Evolutionary conservation across 2,797 vertebrate species (phyloP).

Genomic region (Selene dorsalis): DNA sequence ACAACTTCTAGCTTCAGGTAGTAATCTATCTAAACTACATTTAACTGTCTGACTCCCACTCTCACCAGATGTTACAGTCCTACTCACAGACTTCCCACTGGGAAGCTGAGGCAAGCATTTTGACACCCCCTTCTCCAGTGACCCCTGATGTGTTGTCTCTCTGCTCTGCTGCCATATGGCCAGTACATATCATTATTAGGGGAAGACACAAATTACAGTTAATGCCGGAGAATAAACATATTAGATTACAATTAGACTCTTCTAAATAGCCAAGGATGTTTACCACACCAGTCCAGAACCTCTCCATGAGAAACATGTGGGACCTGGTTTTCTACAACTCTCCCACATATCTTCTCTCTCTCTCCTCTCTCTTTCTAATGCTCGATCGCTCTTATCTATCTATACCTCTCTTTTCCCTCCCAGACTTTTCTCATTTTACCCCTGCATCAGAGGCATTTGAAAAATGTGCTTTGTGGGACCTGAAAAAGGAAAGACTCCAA

Average conservation of each 20-base stretch:
- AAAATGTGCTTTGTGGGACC: constrained; percentile 75
- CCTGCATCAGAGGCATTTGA: constrained; percentile 67
- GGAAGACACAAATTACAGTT: constrained; percentile 15
- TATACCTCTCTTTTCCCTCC: constrained; percentile 29
- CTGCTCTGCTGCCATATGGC: constrained; percentile 22
- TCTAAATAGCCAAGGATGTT: constrained; percentile 53
- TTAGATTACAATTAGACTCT: constrained; percentile 52
- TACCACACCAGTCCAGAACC: constrained; percentile 30
- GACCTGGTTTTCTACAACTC: constrained; percentile 12
- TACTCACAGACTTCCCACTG: not conserved
- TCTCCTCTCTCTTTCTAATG: not conserved
- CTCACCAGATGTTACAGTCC: constrained; percentile 30
- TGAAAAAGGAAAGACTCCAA: constrained; percentile 59
- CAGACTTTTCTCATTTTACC: constrained; percentile 68
- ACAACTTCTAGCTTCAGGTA: not conserved
- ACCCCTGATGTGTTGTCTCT: constrained; percentile 18
- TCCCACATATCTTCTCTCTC: constrained; percentile 6
- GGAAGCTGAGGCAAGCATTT: constrained; percentile 31
- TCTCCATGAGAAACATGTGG: constrained; percentile 63
- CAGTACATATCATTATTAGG: constrained; percentile 17
- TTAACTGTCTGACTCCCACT: not conserved
- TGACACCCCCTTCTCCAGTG: constrained; percentile 14
- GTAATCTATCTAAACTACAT: not conserved
- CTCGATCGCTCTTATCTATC: constrained; percentile 20
- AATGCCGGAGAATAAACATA: constrained; percentile 31